Evolutionary conservation across 2,888 invertebrate species (phyloP).

Genomic region (Protonemura montana): DNA sequence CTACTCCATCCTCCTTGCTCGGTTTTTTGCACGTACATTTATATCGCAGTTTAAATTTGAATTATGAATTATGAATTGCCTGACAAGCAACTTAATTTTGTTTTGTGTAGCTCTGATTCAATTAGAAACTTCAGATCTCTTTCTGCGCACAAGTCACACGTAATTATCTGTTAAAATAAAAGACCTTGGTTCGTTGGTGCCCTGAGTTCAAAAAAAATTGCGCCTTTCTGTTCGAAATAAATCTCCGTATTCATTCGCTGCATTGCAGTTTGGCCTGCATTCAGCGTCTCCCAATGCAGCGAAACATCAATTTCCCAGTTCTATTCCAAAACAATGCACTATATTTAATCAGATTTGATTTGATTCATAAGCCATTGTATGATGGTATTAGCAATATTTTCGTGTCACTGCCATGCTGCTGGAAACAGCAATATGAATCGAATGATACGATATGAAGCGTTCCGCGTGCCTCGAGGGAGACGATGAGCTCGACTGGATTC

Average conservation of each 20-base stretch:
- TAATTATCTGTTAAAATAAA: not conserved
- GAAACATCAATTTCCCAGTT: not conserved
- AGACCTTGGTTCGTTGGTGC: not conserved
- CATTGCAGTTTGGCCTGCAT: not conserved
- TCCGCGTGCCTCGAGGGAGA: not conserved
- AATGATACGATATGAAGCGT: not conserved
- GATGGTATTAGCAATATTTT: not conserved
- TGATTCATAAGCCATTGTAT: constrained; percentile 18
- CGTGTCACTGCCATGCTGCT: not conserved
- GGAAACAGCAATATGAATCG: not conserved
- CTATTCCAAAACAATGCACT: not conserved
- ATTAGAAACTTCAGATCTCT: not conserved
- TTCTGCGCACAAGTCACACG: not conserved
- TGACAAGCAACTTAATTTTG: constrained; percentile 7
- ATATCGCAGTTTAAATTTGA: not conserved
- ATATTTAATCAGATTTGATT: not conserved
- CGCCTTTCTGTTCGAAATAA: not conserved
- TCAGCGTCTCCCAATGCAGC: not conserved
- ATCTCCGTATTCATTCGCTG: not conserved
- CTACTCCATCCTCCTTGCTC: not conserved
- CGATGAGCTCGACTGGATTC: constrained; percentile 14
- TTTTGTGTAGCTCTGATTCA: not conserved
- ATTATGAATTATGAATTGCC: not conserved
- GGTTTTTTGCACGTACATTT: not conserved
- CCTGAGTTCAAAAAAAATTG: not conserved